phyloP scores from a whole-genome alignment of 2,797 vertebrate species.

The Pseudopleuronectes americanus region DNA sequence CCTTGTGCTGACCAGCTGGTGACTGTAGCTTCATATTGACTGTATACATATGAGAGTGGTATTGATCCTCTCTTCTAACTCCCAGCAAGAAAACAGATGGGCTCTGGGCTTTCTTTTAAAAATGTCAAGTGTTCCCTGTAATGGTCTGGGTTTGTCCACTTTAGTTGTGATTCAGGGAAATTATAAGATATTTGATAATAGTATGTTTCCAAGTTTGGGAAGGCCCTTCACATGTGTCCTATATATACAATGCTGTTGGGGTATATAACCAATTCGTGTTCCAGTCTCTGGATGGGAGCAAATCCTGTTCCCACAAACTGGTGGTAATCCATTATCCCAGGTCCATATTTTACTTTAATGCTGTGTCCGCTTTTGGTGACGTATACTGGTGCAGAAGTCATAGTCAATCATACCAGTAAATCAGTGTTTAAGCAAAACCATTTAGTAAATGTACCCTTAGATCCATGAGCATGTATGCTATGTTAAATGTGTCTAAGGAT shows the following conservation, averaged over 20 bases:
- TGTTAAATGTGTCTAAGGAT: conserved; percentile 52
- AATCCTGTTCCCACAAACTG: conserved; percentile 5
- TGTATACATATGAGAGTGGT: neutral
- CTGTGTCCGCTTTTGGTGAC: neutral
- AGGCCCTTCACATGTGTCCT: conserved; percentile 4
- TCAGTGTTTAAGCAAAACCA: conserved; percentile 7
- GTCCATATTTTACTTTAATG: neutral
- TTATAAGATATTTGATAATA: conserved; percentile 1
- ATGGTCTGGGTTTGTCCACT: neutral
- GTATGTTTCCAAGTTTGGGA: neutral
- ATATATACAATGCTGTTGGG: conserved; percentile 9
- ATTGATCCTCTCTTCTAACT: neutral
- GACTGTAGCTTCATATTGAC: neutral
- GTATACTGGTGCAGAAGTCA: neutral
- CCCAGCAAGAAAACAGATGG: neutral
- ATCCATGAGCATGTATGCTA: conserved; percentile 36
- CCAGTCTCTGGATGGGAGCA: neutral
- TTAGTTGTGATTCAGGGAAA: neutral
- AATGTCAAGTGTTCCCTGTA: neutral
- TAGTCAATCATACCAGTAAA: neutral
- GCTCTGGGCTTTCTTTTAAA: neutral
- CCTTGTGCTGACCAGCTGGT: neutral
- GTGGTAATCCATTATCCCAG: conserved; percentile 6
- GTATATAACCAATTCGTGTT: conserved; percentile 21
- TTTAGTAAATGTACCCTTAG: conserved; percentile 17